phyloP scores from a whole-genome alignment of 2,113 vertebrate species.

The Ochotona curzoniae region DNA sequence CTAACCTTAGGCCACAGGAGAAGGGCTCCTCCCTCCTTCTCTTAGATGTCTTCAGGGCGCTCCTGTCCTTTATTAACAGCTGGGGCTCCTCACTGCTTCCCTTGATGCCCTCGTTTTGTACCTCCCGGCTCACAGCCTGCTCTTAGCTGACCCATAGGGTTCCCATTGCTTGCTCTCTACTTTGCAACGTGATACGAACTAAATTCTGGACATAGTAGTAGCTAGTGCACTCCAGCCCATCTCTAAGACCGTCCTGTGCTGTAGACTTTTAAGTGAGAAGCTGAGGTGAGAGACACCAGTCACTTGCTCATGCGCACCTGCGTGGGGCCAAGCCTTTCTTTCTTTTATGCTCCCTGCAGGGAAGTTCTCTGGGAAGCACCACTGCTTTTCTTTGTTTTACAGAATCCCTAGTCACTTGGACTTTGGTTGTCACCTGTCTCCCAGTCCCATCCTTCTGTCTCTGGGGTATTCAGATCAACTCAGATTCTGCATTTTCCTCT shows the following conservation, averaged over 20 bases:
- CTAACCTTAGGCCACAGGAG: background rate
- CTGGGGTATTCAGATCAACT: background rate
- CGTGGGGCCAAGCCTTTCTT: background rate
- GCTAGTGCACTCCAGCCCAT: background rate
- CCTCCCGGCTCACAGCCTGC: background rate
- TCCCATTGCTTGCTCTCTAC: background rate
- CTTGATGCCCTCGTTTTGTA: background rate
- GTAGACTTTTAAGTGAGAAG: background rate
- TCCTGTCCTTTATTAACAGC: background rate
- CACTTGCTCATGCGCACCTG: fast-evolving
- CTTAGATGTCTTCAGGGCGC: background rate
- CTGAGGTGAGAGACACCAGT: background rate
- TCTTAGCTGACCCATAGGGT: background rate
- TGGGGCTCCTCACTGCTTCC: no score
- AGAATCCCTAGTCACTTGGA: background rate
- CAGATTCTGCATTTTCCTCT: background rate
- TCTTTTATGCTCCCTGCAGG: background rate
- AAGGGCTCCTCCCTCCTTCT: background rate
- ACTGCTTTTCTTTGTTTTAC: background rate
- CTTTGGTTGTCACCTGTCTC: fast-evolving
- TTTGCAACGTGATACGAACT: background rate
- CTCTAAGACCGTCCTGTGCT: background rate
- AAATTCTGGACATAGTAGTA: background rate
- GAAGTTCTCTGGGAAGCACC: background rate
- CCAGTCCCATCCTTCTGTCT: background rate